A percentile compares a stretch with the other conserved stretches of the same genome.
phyloP scores from a whole-genome alignment of 1,140 invertebrate species.

The Pinna nobilis region DNA sequence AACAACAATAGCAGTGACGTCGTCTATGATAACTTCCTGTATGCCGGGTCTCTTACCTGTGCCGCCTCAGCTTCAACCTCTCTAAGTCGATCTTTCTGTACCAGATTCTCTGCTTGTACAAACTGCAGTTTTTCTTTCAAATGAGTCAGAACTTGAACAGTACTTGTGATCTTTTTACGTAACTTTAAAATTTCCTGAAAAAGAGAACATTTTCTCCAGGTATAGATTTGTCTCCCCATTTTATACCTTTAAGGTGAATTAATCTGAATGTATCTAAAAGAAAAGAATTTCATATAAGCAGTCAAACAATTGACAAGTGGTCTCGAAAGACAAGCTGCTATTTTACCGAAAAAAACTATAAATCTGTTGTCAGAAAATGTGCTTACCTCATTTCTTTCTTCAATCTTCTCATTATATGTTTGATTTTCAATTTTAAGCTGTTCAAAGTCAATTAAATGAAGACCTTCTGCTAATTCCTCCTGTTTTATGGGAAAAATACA shows the following conservation, averaged over 20 bases:
- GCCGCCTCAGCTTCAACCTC: constrained; percentile 69
- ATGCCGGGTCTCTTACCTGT: no score
- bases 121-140: constrained; percentile 75
- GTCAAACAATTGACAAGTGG: no score
- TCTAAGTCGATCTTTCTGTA: constrained; percentile 63
- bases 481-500: no score
- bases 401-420: constrained; percentile 76
- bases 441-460: constrained; percentile 76
- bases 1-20: no score
- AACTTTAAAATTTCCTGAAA: constrained; percentile 73
- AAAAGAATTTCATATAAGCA: not conserved
- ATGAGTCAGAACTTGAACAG: constrained; percentile 75
- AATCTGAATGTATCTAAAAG: not conserved
- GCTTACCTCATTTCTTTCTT: constrained; percentile 75
- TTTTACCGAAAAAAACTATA: no score
- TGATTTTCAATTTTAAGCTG: constrained; percentile 77
- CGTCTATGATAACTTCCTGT: no score
- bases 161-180: constrained; percentile 74
- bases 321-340: no score
- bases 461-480: constrained; percentile 74
- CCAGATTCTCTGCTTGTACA: constrained; percentile 71
- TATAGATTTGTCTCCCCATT: not conserved
- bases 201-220: not conserved
- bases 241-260: not conserved
- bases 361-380: not conserved